Conservation (phyloP, 1,140 invertebrate species). For the Halesus radiatus region DNA sequence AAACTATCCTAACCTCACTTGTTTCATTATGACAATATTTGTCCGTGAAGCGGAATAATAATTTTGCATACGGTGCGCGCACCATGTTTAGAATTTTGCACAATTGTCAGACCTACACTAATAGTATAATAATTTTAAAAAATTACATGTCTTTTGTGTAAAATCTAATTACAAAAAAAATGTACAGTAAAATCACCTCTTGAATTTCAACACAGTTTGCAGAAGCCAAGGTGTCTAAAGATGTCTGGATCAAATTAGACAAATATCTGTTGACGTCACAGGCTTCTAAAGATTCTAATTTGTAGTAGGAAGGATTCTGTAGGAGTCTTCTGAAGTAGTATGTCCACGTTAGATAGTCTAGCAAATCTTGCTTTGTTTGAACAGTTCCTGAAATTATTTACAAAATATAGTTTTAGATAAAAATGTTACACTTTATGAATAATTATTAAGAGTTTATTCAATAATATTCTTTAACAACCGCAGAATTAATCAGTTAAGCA, state of each 20-base stretch:
- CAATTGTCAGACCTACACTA: no score
- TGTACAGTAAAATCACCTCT: conserved; percentile 62
- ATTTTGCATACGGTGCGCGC: no score
- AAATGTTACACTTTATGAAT: no score
- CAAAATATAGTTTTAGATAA: not conserved
- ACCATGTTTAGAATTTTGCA: no score
- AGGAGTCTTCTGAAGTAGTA: conserved; percentile 96
- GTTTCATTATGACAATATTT: no score
- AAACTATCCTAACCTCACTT: no score
- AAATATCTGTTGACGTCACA: conserved; percentile 82
- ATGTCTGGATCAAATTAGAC: conserved; percentile 83
- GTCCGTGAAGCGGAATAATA: no score
- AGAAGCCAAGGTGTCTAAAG: conserved; percentile 78
- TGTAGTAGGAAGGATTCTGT: conserved; percentile 95
- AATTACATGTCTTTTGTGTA: no score
- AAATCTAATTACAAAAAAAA: conserved; percentile 44
- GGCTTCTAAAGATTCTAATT: conserved; percentile 83
- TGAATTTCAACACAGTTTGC: conserved; percentile 84
- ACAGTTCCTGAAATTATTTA: conserved; percentile 79
- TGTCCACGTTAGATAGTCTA: conserved; percentile 99
- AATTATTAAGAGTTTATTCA: no score
- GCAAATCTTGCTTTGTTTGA: conserved; percentile 90
- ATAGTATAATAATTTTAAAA: no score
- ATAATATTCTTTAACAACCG: no score
- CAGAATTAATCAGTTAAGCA: no score